These are phyloP conservation scores for Passer domesticus DNA, from an alignment of 2,113 vertebrate genomes.

Conservation along the genomic window DNA sequence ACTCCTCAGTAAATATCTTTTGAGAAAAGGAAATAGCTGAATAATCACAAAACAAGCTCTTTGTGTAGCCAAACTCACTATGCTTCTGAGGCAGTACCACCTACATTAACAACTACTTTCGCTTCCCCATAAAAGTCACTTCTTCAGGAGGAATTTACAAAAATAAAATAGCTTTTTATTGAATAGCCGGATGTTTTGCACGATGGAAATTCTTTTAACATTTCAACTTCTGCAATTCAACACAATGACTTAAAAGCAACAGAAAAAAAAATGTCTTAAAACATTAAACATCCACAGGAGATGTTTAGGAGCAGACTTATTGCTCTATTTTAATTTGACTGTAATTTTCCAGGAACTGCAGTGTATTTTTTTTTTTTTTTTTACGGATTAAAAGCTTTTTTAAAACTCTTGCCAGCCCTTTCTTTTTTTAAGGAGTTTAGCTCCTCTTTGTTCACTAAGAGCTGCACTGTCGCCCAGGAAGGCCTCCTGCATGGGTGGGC, in stretches of 20 bases:
- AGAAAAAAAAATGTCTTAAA: not conserved
- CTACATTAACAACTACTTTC: not conserved
- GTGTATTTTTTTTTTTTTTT: too few species aligned
- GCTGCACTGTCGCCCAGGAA: not conserved
- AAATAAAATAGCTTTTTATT: not conserved
- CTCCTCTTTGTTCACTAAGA: not conserved
- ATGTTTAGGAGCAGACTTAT: not conserved
- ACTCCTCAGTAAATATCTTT: not conserved
- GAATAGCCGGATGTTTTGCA: not conserved
- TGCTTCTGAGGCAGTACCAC: not conserved
- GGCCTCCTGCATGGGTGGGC: not conserved
- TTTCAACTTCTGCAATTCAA: not conserved
- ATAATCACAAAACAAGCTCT: not conserved
- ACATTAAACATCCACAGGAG: not conserved
- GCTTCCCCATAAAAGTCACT: not conserved
- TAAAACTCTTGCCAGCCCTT: not conserved
- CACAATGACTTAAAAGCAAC: not conserved
- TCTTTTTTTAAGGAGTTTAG: not conserved
- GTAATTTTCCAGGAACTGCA: not conserved
- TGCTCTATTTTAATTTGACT: not conserved
- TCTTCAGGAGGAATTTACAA: not conserved
- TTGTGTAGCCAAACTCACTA: not conserved
- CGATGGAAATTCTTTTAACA: not conserved
- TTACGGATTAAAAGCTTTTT: not conserved
- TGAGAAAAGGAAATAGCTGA: not conserved